Percentiles rank a stretch among this genome's conserved stretches.
phyloP scores from a whole-genome alignment of 2,797 vertebrate genomes.

The Brachyrhaphis roseni region DNA sequence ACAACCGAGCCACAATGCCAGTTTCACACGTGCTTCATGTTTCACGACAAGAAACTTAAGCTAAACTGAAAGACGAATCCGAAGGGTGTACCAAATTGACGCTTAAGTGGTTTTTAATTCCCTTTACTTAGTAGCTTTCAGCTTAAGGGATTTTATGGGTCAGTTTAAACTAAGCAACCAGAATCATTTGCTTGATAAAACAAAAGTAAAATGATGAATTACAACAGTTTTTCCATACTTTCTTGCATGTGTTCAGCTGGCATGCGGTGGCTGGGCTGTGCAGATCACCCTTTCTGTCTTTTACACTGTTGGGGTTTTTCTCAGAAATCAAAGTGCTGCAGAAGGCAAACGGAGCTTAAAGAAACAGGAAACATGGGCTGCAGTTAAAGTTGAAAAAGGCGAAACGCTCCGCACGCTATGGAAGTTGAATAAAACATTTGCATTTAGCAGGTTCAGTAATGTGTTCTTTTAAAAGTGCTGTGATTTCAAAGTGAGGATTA shows the following conservation, averaged over 20 bases:
- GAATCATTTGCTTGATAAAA: not conserved
- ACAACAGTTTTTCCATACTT: not conserved
- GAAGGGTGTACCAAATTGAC: not conserved
- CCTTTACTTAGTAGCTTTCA: not conserved
- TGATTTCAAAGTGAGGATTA: not conserved
- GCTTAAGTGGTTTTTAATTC: not conserved
- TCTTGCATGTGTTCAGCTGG: conserved; percentile 44
- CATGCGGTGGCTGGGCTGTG: conserved; percentile 80
- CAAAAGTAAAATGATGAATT: not conserved
- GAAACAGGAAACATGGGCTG: not conserved
- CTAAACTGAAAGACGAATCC: not conserved
- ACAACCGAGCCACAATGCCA: conserved; percentile 79
- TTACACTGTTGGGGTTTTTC: conserved; percentile 46
- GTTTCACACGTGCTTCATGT: conserved; percentile 50
- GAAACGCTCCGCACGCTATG: not conserved
- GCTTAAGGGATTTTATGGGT: not conserved
- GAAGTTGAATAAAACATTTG: not conserved
- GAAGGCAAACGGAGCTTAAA: conserved; percentile 56
- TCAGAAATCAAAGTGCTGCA: conserved; percentile 61
- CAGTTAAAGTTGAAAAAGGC: not conserved
- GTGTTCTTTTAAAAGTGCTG: not conserved
- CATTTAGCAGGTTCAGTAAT: not conserved
- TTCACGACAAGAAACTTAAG: conserved; percentile 5
- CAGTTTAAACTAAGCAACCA: not conserved
- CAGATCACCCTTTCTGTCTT: conserved; percentile 82